These are phyloP conservation scores for Cyaniris semiargus DNA, from an alignment of 2,888 invertebrate species.

Conservation along the genomic window DNA sequence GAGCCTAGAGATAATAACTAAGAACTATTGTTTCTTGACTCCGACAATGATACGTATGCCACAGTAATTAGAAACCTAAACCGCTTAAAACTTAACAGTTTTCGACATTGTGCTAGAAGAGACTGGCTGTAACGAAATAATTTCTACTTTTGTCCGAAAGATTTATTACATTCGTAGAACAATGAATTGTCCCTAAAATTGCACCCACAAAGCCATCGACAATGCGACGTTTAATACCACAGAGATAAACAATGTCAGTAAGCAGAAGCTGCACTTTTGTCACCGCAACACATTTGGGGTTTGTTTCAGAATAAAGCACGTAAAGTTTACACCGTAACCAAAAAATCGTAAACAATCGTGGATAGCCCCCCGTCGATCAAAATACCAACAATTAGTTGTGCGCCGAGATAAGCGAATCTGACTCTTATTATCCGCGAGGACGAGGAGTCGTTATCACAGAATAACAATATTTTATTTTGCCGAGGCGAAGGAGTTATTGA, in stretches of 20 bases:
- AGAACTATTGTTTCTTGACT: not conserved
- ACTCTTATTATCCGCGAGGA: not conserved
- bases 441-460: not conserved
- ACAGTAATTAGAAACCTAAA: not conserved
- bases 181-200: conserved; percentile 43
- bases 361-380: conserved; percentile 61
- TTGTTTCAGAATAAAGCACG: conserved; percentile 56
- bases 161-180: conserved; percentile 35
- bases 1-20: not conserved
- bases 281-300: conserved; percentile 57
- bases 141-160: not conserved
- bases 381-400: conserved; percentile 51
- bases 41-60: not conserved
- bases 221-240: conserved; percentile 56
- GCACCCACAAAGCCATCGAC: conserved; percentile 57
- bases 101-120: not conserved
- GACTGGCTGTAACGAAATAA: not conserved
- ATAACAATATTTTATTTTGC: conserved; percentile 5
- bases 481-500: conserved; percentile 17
- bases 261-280: conserved; percentile 59
- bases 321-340: conserved; percentile 61
- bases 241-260: conserved; percentile 59
- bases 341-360: conserved; percentile 63
- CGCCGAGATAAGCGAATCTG: not conserved
- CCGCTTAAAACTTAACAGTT: not conserved